These are phyloP conservation scores for Octodon degus DNA, from an alignment of 2,113 vertebrate species.

Conservation along the genomic window DNA sequence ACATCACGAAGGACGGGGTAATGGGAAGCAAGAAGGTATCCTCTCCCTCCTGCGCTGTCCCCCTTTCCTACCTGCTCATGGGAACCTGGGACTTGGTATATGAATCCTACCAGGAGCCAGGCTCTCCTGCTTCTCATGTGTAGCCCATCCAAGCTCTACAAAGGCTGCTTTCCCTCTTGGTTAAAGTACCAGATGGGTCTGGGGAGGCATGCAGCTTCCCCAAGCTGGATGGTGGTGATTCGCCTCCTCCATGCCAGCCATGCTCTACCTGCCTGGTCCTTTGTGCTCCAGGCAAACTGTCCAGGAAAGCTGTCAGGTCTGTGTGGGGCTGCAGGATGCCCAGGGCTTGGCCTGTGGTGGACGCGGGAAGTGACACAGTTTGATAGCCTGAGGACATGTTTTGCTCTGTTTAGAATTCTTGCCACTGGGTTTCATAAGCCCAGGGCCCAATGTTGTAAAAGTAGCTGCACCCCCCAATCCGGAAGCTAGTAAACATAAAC, in stretches of 20 bases:
- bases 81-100: background rate
- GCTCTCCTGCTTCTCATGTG: background rate
- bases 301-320: background rate
- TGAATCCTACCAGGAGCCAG: background rate
- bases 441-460: background rate
- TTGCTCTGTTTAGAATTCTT: slow-evolving; percentile 34
- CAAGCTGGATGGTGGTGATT: background rate
- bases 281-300: background rate
- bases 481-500: background rate
- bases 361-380: background rate
- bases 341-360: background rate
- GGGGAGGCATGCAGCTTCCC: background rate
- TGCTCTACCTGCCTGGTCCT: background rate
- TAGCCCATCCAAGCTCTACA: background rate
- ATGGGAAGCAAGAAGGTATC: background rate
- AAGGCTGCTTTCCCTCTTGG: slow-evolving; percentile 6
- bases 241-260: background rate
- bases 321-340: background rate
- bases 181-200: slow-evolving; percentile 12
- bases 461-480: background rate
- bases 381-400: background rate
- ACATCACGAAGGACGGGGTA: background rate
- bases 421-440: slow-evolving; percentile 41
- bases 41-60: background rate
- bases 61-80: background rate